Conservation (phyloP, 2,797 vertebrate genomes). For the Falco naumanni region DNA sequence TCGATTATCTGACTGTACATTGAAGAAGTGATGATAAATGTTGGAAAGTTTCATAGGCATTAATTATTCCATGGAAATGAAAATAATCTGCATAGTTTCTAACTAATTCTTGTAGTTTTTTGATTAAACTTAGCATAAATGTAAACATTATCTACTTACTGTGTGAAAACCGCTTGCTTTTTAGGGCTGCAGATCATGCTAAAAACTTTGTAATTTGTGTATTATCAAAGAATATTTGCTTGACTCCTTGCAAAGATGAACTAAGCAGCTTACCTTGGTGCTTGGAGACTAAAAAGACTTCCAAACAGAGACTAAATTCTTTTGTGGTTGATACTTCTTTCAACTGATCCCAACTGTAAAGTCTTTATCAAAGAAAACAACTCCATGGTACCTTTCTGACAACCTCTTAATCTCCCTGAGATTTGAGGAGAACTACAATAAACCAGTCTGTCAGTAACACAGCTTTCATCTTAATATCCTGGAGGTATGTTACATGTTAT, state of each 20-base stretch:
- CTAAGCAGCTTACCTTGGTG: neutral
- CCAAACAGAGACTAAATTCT: neutral
- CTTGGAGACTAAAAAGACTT: neutral
- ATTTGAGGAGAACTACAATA: neutral
- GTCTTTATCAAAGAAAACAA: slow-evolving; percentile 53
- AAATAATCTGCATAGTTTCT: neutral
- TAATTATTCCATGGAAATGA: neutral
- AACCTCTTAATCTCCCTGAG: slow-evolving; percentile 24
- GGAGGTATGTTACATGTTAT: neutral
- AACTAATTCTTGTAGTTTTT: neutral
- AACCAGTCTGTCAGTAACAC: neutral
- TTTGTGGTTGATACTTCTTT: slow-evolving; percentile 46
- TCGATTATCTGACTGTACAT: neutral
- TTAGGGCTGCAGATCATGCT: neutral
- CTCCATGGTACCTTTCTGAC: neutral
- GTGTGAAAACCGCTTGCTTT: neutral
- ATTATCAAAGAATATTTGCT: neutral
- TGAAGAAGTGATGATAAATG: slow-evolving; percentile 2
- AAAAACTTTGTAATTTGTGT: neutral
- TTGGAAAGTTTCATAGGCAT: neutral
- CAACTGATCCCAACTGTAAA: slow-evolving; percentile 35
- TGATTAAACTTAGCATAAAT: neutral
- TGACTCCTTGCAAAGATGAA: neutral
- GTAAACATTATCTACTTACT: neutral
- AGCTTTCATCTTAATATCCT: neutral